phyloP scores from a whole-genome alignment of 2,888 invertebrate genomes.

The Villa cingulata region DNA sequence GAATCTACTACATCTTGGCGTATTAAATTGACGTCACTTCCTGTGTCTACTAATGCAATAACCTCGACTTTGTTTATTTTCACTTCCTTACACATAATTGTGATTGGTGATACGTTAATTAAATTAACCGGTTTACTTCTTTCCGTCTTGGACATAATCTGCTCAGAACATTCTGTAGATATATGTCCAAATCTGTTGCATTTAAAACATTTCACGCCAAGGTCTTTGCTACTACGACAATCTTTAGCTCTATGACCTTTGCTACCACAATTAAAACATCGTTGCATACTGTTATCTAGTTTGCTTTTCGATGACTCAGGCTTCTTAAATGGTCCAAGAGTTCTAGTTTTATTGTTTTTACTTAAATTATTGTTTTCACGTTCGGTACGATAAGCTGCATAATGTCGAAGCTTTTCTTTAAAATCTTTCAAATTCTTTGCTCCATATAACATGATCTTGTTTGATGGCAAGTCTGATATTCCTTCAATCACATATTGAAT shows the following conservation, averaged over 20 bases:
- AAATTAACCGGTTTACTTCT: not conserved
- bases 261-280: not conserved
- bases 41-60: not conserved
- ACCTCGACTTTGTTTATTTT: not conserved
- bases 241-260: slow-evolving; percentile 1
- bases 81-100: not conserved
- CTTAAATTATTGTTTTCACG: too few relatives aligned
- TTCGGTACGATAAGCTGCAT: not conserved
- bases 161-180: not conserved
- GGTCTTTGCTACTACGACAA: not conserved
- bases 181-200: slow-evolving; percentile 1
- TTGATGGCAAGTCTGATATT: not conserved
- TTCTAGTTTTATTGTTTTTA: not conserved
- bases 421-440: slow-evolving; percentile 1
- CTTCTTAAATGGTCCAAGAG: too few relatives aligned
- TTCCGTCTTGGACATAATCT: not conserved
- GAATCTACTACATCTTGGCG: not conserved
- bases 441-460: slow-evolving; percentile 2
- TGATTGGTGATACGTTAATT: not conserved
- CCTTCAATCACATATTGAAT: slow-evolving; percentile 1
- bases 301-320: not conserved
- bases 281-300: not conserved
- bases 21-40: not conserved
- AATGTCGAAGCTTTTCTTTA: not conserved
- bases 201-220: not conserved